A percentile compares a stretch with the other conserved stretches of the same genome.
Conservation (phyloP, 2,888 invertebrate genomes). For the Lamellibrachia columna region DNA sequence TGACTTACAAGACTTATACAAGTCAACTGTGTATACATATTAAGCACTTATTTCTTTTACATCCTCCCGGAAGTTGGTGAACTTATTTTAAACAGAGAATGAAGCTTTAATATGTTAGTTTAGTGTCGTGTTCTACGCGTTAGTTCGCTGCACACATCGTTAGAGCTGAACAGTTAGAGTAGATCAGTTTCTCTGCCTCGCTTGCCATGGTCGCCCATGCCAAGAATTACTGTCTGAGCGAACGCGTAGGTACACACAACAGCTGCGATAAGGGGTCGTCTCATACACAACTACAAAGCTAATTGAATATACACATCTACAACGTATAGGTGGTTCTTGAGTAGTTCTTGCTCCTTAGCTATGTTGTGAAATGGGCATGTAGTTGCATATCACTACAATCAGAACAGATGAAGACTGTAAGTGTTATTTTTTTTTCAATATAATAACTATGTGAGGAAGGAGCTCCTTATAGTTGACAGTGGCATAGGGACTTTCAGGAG, state of each 20-base stretch:
- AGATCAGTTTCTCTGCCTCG: not conserved
- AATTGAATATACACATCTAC: not conserved
- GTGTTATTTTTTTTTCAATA: not conserved
- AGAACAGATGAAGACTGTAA: not conserved
- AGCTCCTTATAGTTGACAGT: not conserved
- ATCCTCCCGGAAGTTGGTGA: not conserved
- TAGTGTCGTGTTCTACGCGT: not conserved
- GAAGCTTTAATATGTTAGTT: not conserved
- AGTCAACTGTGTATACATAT: not conserved
- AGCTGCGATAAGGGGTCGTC: not conserved
- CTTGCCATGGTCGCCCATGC: not conserved
- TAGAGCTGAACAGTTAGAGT: not conserved
- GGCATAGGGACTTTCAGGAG: not conserved
- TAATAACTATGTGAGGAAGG: not conserved
- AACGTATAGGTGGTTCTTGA: not conserved
- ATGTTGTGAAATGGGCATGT: too few relatives aligned
- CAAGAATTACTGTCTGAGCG: constrained; percentile 7
- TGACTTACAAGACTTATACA: too few relatives aligned
- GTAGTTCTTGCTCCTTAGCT: too few relatives aligned
- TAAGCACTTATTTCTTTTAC: not conserved
- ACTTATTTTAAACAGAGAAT: not conserved
- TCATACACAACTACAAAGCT: not conserved
- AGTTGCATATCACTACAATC: not conserved
- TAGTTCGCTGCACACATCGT: not conserved
- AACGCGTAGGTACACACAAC: not conserved